Conservation (phyloP, 2,113 vertebrate species). For the Cinclus cinclus region DNA sequence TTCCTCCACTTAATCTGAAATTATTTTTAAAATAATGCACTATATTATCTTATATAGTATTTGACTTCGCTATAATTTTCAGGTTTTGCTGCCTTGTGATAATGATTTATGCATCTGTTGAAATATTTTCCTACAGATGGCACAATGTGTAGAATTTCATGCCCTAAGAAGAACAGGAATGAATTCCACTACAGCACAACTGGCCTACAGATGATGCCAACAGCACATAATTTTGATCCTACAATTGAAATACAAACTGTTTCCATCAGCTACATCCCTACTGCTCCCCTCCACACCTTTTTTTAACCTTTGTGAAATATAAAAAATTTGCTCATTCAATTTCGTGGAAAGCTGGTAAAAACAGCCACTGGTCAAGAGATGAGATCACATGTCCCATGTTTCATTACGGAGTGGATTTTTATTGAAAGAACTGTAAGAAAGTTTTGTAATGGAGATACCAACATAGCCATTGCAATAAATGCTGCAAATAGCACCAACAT, state of each 20-base stretch:
- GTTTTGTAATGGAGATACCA: conserved; percentile 27
- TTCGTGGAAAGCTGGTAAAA: conserved; percentile 56
- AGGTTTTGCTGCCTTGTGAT: background rate
- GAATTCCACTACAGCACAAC: background rate
- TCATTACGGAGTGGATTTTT: conserved; percentile 28
- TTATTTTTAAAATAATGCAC: background rate
- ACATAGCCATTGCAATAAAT: background rate
- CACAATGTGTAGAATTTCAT: background rate
- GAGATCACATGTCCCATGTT: conserved; percentile 2
- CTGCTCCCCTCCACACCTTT: background rate
- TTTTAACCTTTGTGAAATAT: conserved; percentile 15
- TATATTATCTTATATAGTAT: background rate
- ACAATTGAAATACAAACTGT: background rate
- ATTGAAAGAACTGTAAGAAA: conserved; percentile 21
- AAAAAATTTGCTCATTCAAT: conserved; percentile 44
- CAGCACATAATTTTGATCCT: background rate
- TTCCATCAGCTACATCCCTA: background rate
- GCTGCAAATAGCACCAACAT: background rate
- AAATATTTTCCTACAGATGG: background rate
- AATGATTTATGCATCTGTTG: background rate
- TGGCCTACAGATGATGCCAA: background rate
- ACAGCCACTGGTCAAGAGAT: background rate
- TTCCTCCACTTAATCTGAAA: background rate
- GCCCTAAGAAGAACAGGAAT: background rate
- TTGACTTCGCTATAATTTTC: background rate